Conservation (phyloP, 2,113 vertebrate genomes). For the Suricata suricatta region DNA sequence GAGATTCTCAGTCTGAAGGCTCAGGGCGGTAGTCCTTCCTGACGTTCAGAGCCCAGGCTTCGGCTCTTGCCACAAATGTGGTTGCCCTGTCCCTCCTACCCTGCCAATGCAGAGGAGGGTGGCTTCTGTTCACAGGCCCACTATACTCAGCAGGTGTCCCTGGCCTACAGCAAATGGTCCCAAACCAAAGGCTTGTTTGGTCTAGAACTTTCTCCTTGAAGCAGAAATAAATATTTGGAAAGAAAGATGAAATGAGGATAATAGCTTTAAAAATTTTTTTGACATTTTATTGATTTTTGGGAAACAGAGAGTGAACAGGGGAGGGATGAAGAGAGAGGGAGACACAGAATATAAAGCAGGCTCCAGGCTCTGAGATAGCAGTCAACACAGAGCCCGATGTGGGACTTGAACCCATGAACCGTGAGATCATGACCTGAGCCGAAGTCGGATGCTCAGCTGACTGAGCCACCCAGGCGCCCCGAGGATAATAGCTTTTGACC, state of each 20-base stretch:
- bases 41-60: neutral
- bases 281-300: no score
- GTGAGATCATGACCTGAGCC: no score
- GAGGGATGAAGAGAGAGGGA: no score
- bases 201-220: neutral
- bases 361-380: no score
- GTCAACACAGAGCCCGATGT: no score
- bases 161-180: neutral
- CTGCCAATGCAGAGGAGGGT: neutral
- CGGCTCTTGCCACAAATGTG: neutral
- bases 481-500: neutral
- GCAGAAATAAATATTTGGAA: neutral
- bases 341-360: no score
- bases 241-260: neutral
- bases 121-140: neutral
- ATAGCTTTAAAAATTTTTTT: neutral
- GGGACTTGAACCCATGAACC: no score
- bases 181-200: neutral
- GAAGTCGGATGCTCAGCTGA: no score
- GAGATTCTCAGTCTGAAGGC: accelerated
- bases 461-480: no score
- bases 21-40: neutral
- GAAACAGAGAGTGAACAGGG: no score
- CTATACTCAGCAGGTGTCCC: no score
- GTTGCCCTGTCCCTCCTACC: neutral